Conservation (phyloP, 2,797 vertebrate genomes). For the Brachyrhaphis roseni region DNA sequence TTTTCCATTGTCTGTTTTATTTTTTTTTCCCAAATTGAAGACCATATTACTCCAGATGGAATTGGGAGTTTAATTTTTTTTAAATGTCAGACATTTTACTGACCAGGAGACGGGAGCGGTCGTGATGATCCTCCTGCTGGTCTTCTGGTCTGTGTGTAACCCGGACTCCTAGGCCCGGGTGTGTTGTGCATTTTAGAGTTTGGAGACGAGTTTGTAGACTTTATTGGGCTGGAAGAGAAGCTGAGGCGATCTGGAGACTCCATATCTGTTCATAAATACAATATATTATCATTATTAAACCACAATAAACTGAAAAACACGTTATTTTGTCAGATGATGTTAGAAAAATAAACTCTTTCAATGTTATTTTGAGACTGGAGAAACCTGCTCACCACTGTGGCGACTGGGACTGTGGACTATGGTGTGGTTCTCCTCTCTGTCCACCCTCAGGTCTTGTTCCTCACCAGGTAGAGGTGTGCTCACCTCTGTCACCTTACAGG, state of each 20-base stretch:
- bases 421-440: constrained; percentile 87
- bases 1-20: background rate
- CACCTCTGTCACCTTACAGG: constrained; percentile 88
- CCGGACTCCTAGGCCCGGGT: constrained; percentile 82
- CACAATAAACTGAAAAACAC: background rate
- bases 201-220: constrained; percentile 62
- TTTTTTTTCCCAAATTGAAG: background rate
- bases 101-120: constrained; percentile 90
- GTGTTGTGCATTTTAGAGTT: constrained; percentile 79
- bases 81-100: background rate
- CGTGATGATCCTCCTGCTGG: constrained; percentile 88
- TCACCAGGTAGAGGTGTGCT: constrained; percentile 82
- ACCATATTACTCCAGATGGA: background rate
- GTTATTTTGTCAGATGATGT: background rate
- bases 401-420: constrained; percentile 87
- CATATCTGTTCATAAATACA: constrained; percentile 50
- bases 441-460: constrained; percentile 73
- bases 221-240: constrained; percentile 54
- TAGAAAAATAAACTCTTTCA: background rate
- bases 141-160: constrained; percentile 84
- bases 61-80: background rate
- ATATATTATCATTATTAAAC: background rate
- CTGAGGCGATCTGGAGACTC: constrained; percentile 61
- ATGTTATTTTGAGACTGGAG: background rate
- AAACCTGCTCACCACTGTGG: constrained; percentile 69